Conservation (phyloP, 1,140 invertebrate species). For the Leucophenga varia region DNA sequence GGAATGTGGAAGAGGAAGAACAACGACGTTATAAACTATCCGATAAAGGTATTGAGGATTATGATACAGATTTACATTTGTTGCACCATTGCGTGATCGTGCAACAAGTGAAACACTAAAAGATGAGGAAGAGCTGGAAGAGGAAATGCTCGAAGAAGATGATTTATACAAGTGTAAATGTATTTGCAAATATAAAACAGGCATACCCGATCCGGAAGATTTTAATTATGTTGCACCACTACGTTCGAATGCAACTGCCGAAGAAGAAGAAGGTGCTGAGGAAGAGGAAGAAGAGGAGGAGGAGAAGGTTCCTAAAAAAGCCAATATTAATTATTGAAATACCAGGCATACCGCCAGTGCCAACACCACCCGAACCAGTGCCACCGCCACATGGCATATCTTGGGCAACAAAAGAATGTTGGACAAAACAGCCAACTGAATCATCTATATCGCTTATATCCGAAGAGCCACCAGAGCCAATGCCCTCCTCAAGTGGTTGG, state of each 20-base stretch:
- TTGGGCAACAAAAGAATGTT: no score
- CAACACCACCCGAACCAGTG: no score
- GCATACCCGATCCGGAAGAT: constrained; percentile 16
- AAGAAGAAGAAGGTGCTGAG: background rate
- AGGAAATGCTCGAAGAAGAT: constrained; percentile 1
- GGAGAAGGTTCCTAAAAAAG: background rate
- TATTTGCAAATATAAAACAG: constrained; percentile 18
- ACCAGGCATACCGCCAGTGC: no score
- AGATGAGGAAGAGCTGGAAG: background rate
- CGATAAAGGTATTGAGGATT: constrained; percentile 26
- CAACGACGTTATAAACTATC: constrained; percentile 16
- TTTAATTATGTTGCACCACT: constrained; percentile 32
- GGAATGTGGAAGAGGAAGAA: constrained; percentile 23
- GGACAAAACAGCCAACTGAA: no score
- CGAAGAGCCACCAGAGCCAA: no score
- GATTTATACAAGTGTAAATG: constrained; percentile 11
- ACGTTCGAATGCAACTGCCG: no score
- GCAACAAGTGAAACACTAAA: background rate
- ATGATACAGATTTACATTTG: constrained; percentile 36
- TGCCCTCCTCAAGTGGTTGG: no score
- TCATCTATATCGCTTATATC: no score
- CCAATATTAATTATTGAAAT: no score
- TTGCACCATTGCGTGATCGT: constrained; percentile 27
- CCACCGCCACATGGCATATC: no score
- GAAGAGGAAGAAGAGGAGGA: background rate